Evolutionary conservation across 2,888 invertebrate species (phyloP), one percentile per base, ranked within the genome.

Genomic region (Trissolcus brochymenae): DNA sequence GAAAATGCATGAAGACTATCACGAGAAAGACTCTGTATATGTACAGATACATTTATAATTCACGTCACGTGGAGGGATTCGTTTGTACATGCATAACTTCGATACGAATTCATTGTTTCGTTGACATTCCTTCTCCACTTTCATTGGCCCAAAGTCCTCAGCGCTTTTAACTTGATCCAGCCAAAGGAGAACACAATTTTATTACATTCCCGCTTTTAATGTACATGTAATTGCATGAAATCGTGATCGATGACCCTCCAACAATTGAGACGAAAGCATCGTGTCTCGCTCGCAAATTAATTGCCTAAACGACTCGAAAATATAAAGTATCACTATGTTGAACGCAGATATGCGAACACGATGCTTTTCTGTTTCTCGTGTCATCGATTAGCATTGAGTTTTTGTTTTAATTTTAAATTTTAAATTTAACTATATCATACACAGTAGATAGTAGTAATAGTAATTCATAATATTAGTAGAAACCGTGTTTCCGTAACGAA

Each of bases 31-130:
- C 71, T 80, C 76, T 76, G 73, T 79, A 79, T 81, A 77, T 78
- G 78, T 76, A 81, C 74, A 80, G 81, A 81, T 82, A 82, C 79
- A 82, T 83, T 80, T 82, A 83, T 83, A 82, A 83, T 84, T 83
- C 84, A 81, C 85, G 86, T 87, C 87, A 87, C 84, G 88, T 89
- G 88, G 88, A 89, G 88, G 88, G 89, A 89, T 85, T 89, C 86
- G 85, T 88, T 89, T 88, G 88, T 88, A 88, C 89, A 89, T 88
- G 84, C 88, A 85, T 86, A 87, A 86, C 79, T 84, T 84, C 83
- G 82, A 83, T 84, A 83, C 81, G 81, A 76, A 82, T 83, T 85
- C 84, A 83, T 84, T 84, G 82, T 85, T 88, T 87, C 85, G 85
- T 87, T 87, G 73, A 80, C 66, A 76, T 78, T 81, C 79, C 71